Percentiles rank a stretch among this genome's conserved stretches.
These are phyloP conservation scores for Glossophaga mutica DNA, from an alignment of 2,797 vertebrate genomes.

Conservation along the genomic window DNA sequence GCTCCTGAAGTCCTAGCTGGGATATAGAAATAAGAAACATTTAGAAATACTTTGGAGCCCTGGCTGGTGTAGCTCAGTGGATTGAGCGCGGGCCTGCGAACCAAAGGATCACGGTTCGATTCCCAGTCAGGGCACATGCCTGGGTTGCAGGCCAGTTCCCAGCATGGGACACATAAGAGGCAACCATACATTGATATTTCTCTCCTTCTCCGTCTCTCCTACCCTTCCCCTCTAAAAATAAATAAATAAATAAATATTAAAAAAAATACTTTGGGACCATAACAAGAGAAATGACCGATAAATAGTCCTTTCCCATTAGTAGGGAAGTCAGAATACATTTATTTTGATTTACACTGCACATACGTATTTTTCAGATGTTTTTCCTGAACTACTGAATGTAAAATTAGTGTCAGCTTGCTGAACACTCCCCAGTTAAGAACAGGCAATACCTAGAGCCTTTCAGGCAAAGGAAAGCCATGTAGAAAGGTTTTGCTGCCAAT, in stretches of 20 bases:
- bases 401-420: not conserved
- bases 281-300: not conserved
- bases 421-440: not conserved
- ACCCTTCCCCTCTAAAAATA: too few species aligned
- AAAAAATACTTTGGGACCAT: not conserved
- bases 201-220: too few species aligned
- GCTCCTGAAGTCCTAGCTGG: not conserved
- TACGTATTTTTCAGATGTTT: not conserved
- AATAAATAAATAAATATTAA: too few species aligned
- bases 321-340: not conserved
- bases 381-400: not conserved
- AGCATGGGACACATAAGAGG: too few species aligned
- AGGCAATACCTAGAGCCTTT: not conserved
- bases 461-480: not conserved
- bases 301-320: not conserved
- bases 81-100: too few species aligned
- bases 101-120: too few species aligned
- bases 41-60: not conserved
- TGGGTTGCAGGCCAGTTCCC: too few species aligned
- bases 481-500: not conserved
- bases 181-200: too few species aligned
- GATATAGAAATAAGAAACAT: not conserved
- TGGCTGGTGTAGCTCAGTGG: too few species aligned
- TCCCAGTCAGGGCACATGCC: too few species aligned
- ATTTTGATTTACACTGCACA: not conserved